Conservation (phyloP, 2,888 invertebrate species). For the Aleiodes alternator region DNA sequence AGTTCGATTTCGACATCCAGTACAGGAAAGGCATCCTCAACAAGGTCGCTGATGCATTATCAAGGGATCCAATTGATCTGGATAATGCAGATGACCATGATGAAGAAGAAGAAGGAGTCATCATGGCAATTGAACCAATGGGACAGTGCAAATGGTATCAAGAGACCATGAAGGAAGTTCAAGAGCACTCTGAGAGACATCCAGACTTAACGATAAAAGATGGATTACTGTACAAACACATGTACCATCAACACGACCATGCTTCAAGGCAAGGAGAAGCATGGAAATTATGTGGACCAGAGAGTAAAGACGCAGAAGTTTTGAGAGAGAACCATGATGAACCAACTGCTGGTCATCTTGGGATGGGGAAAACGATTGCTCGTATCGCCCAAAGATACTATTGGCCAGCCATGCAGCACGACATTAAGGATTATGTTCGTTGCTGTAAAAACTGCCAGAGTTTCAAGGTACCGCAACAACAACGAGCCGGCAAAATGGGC, state of each 20-base stretch:
- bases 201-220: neutral
- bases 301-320: neutral
- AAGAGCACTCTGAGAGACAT: neutral
- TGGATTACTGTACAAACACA: neutral
- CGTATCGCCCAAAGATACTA: too few species aligned
- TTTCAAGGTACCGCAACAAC: slow-evolving; percentile 22
- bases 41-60: neutral
- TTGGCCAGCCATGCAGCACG: too few species aligned
- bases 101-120: neutral
- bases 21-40: neutral
- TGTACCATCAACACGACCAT: neutral
- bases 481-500: slow-evolving; percentile 50
- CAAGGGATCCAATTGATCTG: neutral
- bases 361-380: too few species aligned
- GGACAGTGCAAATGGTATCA: slow-evolving; percentile 4
- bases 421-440: slow-evolving; percentile 39
- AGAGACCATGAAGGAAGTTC: neutral
- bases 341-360: slow-evolving; percentile 46
- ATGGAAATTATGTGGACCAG: slow-evolving; percentile 34
- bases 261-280: slow-evolving; percentile 6
- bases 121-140: neutral
- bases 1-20: neutral
- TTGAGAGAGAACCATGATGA: slow-evolving; percentile 35
- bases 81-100: neutral
- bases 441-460: slow-evolving; percentile 34